Evolutionary conservation across 2,888 invertebrate genomes (phyloP).

Genomic region (Lepidochrysops patricia): DNA sequence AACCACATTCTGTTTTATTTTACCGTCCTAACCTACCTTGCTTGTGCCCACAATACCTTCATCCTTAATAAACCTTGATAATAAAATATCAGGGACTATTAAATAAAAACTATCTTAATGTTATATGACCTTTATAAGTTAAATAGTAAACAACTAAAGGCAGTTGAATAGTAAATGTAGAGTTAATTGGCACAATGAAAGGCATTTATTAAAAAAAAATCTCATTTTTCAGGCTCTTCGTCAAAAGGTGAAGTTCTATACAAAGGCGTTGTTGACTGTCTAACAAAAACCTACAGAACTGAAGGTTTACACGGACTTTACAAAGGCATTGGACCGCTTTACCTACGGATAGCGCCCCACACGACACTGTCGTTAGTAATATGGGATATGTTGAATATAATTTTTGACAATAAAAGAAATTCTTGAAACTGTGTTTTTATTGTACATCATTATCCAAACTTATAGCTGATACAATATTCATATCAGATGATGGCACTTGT

Average conservation of each 20-base stretch:
- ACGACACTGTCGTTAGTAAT: constrained; percentile 84
- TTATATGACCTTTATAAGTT: too few relatives aligned
- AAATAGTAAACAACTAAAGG: too few relatives aligned
- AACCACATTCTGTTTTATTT: neutral
- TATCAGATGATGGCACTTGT: too few relatives aligned
- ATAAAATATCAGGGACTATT: too few relatives aligned
- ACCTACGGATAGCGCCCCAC: constrained; percentile 85
- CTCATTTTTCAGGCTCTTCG: constrained; percentile 69
- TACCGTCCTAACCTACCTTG: neutral
- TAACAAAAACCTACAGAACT: constrained; percentile 80
- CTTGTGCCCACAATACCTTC: too few relatives aligned
- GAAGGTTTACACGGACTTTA: constrained; percentile 87
- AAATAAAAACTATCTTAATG: too few relatives aligned
- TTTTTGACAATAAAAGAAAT: constrained; percentile 45
- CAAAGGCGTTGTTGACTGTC: constrained; percentile 82
- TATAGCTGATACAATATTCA: neutral
- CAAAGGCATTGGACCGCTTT: constrained; percentile 84
- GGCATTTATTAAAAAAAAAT: neutral
- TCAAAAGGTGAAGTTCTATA: constrained; percentile 78
- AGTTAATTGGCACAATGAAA: neutral
- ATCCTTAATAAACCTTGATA: too few relatives aligned
- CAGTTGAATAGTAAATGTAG: too few relatives aligned
- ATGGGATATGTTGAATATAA: constrained; percentile 77
- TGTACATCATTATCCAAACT: neutral
- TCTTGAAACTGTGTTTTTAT: constrained; percentile 16